Evolutionary conservation across 2,113 vertebrate species (phyloP).

Genomic region (Anoura caudifer): DNA sequence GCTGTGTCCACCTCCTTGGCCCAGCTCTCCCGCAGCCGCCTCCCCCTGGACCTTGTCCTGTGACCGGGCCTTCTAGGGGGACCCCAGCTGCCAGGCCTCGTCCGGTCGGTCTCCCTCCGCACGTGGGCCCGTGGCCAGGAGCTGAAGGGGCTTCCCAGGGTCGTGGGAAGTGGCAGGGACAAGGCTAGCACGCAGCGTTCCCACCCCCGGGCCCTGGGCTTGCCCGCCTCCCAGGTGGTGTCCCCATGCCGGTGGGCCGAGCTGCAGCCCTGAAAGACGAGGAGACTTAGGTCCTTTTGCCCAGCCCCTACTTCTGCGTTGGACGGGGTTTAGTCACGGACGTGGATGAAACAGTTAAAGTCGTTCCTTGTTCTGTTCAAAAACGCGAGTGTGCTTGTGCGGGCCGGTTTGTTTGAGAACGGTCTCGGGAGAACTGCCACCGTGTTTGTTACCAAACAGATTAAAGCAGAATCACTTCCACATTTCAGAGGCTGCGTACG

Average conservation of each 20-base stretch:
- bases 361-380: not conserved
- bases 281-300: not conserved
- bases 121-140: accelerated
- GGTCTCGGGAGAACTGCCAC: not conserved
- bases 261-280: no score
- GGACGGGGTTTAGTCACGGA: not conserved
- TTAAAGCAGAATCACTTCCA: not conserved
- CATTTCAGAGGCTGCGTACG: not conserved
- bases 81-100: not conserved
- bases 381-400: not conserved
- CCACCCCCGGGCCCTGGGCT: accelerated
- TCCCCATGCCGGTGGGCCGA: not conserved
- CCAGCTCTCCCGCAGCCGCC: not conserved
- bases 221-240: not conserved
- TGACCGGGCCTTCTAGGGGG: not conserved
- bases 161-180: accelerated
- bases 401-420: not conserved
- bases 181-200: not conserved
- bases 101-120: no score
- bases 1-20: not conserved
- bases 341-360: not conserved
- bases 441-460: not conserved
- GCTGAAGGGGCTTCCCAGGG: not conserved
- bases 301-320: not conserved
- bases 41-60: not conserved